Percentiles rank a stretch among this genome's conserved stretches.
phyloP scores from a whole-genome alignment of 1,140 invertebrate species.

The Drosophila prosaltans region DNA sequence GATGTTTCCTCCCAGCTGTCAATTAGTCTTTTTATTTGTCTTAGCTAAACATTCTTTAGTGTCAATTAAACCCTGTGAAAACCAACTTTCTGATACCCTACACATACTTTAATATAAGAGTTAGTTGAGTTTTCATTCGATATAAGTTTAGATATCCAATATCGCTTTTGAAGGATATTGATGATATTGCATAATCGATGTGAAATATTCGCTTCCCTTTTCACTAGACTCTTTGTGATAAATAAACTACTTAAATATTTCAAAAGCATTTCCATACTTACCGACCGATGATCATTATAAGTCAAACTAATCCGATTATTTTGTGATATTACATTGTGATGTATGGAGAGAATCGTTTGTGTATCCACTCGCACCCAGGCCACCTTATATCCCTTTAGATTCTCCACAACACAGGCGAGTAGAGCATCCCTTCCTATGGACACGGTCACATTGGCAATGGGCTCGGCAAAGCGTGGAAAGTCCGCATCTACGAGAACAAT shows the following conservation, averaged over 20 bases:
- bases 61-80: no score
- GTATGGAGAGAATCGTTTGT: constrained; percentile 95
- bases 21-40: no score
- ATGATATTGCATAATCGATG: no score
- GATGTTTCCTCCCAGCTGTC: no score
- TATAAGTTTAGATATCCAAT: no score
- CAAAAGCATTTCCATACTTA: constrained; percentile 11
- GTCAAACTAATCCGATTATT: constrained; percentile 93
- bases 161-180: no score
- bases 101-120: no score
- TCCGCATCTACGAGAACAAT: constrained; percentile 84
- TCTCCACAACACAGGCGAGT: constrained; percentile 96
- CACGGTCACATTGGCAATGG: constrained; percentile 96
- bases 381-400: constrained; percentile 94
- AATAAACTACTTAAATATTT: not conserved
- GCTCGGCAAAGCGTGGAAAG: constrained; percentile 93
- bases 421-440: constrained; percentile 94
- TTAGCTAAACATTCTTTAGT: no score
- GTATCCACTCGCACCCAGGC: constrained; percentile 96
- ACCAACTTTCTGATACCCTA: no score
- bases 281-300: constrained; percentile 93
- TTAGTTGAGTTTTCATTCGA: no score
- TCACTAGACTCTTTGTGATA: no score
- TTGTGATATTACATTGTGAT: constrained; percentile 94
- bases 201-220: no score